Evolutionary conservation across 2,888 invertebrate species (phyloP).

Genomic region (Mycogona germanica): DNA sequence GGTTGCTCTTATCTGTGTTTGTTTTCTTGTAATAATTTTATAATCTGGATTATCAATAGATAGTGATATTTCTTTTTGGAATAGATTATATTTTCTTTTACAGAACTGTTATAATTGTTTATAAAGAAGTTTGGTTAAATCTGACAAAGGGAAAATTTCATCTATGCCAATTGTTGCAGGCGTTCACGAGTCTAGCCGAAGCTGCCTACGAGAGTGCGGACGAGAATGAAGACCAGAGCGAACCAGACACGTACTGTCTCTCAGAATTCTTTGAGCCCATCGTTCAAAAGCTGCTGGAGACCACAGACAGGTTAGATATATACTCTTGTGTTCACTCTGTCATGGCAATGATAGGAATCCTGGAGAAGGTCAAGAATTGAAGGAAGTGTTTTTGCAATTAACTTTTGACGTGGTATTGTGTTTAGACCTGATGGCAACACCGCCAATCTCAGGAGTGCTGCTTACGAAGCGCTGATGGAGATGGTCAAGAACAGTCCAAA

Average conservation of each 20-base stretch:
- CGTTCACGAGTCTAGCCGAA: conserved; percentile 91
- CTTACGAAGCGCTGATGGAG: conserved; percentile 98
- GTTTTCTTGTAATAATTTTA: no score
- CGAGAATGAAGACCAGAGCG: conserved; percentile 39
- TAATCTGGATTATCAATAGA: background rate
- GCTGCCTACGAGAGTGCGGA: conserved; percentile 78
- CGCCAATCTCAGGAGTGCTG: conserved; percentile 88
- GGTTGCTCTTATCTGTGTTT: background rate
- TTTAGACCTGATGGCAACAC: conserved; percentile 73
- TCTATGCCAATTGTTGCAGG: conserved; percentile 35
- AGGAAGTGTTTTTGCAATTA: background rate
- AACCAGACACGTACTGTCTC: conserved; percentile 83
- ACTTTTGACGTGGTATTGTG: conserved; percentile 7
- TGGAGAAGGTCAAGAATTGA: background rate
- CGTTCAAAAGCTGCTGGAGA: conserved; percentile 76
- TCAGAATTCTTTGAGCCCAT: conserved; percentile 91
- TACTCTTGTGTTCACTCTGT: background rate
- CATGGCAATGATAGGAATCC: no score
- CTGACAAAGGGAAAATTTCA: background rate
- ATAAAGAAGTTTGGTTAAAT: no score
- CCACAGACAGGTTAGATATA: conserved; percentile 58
- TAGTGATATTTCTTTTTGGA: background rate
- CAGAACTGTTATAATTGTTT: background rate
- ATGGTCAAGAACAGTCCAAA: conserved; percentile 97
- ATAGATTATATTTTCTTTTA: background rate